Evolutionary conservation across 2,113 vertebrate species (phyloP).

Genomic region (Sebastes schlegelii): DNA sequence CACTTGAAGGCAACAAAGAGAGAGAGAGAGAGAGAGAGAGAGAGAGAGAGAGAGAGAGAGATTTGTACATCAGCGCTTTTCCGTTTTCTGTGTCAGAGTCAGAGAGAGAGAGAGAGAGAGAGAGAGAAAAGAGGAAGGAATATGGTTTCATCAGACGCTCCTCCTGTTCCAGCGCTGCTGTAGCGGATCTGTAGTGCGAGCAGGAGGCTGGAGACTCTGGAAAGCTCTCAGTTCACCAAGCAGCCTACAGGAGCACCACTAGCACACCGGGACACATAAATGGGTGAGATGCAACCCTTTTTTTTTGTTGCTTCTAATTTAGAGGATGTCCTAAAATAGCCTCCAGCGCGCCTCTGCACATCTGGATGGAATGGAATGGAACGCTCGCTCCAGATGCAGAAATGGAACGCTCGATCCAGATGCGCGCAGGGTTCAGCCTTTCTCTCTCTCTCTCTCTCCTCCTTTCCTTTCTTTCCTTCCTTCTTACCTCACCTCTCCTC

Average conservation of each 20-base stretch:
- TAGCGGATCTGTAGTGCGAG: constrained; percentile 63
- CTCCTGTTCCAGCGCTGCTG: constrained; percentile 69
- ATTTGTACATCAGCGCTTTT: constrained; percentile 53
- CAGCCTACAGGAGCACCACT: constrained; percentile 58
- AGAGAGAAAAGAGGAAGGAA: constrained; percentile 75
- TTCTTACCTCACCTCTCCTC: constrained; percentile 1
- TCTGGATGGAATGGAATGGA: constrained; percentile 67
- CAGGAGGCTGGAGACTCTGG: constrained; percentile 47
- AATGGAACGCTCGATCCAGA: constrained; percentile 66
- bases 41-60: constrained; percentile 51
- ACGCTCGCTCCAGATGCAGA: constrained; percentile 69
- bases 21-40: constrained; percentile 41
- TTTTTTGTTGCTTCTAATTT: neutral
- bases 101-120: constrained; percentile 29
- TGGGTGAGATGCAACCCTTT: constrained; percentile 71
- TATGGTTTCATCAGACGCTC: constrained; percentile 79
- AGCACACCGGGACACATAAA: constrained; percentile 75
- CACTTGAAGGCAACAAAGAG: constrained; percentile 62
- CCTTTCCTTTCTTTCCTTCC: neutral
- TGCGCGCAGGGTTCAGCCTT: constrained; percentile 58
- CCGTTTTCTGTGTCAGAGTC: constrained; percentile 2
- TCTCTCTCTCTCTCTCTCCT: neutral
- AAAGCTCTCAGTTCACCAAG: too few relatives aligned
- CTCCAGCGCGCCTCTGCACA: constrained; percentile 54
- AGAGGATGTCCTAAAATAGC: constrained; percentile 41